These are phyloP conservation scores for Rhyacophila brunnea DNA, from an alignment of 1,140 invertebrate species.

Conservation along the genomic window DNA sequence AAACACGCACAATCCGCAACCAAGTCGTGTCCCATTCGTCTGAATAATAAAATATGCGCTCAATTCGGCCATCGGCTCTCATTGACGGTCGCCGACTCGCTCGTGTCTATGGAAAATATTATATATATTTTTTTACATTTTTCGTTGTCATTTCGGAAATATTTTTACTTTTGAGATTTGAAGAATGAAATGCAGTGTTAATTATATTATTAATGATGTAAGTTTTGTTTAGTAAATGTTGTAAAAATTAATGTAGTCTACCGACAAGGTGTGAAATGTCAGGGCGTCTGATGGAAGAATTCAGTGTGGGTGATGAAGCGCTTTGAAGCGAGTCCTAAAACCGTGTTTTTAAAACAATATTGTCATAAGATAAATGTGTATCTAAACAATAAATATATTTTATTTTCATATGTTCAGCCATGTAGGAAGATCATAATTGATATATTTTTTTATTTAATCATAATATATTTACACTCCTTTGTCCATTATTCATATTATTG, in stretches of 20 bases:
- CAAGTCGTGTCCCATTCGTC: neutral
- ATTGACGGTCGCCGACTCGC: neutral
- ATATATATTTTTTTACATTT: neutral
- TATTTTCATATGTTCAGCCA: constrained; percentile 18
- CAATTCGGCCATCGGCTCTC: neutral
- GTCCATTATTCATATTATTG: too few relatives aligned
- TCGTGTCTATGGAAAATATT: neutral
- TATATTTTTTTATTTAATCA: neutral
- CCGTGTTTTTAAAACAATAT: too few relatives aligned
- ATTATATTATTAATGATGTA: too few relatives aligned
- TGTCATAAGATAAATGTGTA: neutral
- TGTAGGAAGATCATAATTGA: neutral
- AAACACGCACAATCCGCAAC: constrained; percentile 9
- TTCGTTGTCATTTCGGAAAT: constrained; percentile 8
- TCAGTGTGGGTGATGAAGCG: too few relatives aligned
- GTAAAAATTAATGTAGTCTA: too few relatives aligned
- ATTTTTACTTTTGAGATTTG: too few relatives aligned
- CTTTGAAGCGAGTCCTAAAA: too few relatives aligned
- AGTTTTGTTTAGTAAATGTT: too few relatives aligned
- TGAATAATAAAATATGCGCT: neutral
- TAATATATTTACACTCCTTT: neutral
- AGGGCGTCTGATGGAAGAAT: too few relatives aligned
- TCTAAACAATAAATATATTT: constrained; percentile 6
- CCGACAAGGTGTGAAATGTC: too few relatives aligned
- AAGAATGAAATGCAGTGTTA: too few relatives aligned